Evolutionary conservation across 2,888 invertebrate species (phyloP).

Genomic region (Microchrysa polita): DNA sequence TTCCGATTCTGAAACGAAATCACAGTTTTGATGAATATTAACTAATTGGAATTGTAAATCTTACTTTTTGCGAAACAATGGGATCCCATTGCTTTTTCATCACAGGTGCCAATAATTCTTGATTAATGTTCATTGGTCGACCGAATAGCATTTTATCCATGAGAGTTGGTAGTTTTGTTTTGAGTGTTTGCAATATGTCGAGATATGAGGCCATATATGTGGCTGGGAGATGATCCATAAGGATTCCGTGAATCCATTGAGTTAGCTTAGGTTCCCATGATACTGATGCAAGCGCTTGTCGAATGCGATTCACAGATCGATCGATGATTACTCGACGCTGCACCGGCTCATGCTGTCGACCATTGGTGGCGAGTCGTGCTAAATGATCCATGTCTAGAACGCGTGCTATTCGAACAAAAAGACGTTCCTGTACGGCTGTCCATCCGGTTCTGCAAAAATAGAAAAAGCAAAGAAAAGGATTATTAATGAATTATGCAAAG

Average conservation of each 20-base stretch:
- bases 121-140: slow-evolving; percentile 67
- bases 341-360: slow-evolving; percentile 73
- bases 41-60: slow-evolving; percentile 7
- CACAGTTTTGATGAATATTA: not conserved
- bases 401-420: slow-evolving; percentile 73
- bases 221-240: slow-evolving; percentile 74
- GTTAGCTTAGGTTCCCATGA: slow-evolving; percentile 78
- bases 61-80: slow-evolving; percentile 71
- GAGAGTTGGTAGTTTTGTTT: slow-evolving; percentile 74
- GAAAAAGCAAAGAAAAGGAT: slow-evolving; percentile 12
- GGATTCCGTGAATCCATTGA: slow-evolving; percentile 80
- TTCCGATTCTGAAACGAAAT: slow-evolving; percentile 66
- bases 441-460: slow-evolving; percentile 67
- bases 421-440: slow-evolving; percentile 71
- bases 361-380: slow-evolving; percentile 71
- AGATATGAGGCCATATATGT: slow-evolving; percentile 77
- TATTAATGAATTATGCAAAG: too few relatives aligned
- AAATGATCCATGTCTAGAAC: slow-evolving; percentile 75
- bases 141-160: slow-evolving; percentile 78
- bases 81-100: slow-evolving; percentile 77
- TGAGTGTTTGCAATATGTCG: slow-evolving; percentile 79
- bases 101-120: slow-evolving; percentile 73
- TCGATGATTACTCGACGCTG: slow-evolving; percentile 75
- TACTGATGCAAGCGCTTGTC: slow-evolving; percentile 74
- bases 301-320: slow-evolving; percentile 73